Percentiles rank a stretch among this genome's conserved stretches.
phyloP scores from a whole-genome alignment of 2,888 invertebrate species.

The Gnatocerus cornutus region DNA sequence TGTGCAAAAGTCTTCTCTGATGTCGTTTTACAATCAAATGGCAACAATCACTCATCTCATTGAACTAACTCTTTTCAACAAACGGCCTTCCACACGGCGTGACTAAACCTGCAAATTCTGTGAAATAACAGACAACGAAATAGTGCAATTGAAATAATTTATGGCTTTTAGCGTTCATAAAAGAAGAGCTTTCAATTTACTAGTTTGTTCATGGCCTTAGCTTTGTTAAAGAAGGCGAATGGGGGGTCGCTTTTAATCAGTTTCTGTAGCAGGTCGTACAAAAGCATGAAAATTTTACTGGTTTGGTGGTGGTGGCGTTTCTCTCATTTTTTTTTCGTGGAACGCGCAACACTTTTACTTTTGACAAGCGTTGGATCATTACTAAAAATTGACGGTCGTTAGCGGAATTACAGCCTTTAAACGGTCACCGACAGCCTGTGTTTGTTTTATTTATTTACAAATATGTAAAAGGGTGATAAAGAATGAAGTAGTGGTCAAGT shows the following conservation, averaged over 20 bases:
- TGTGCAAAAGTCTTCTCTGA: conserved; percentile 8
- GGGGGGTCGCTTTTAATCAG: conserved; percentile 31
- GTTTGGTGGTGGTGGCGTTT: neutral
- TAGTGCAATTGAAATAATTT: conserved; percentile 50
- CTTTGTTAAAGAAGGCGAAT: conserved; percentile 21
- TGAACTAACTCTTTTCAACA: conserved; percentile 43
- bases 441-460: conserved; percentile 35
- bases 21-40: conserved; percentile 30
- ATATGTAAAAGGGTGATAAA: conserved; percentile 21
- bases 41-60: conserved; percentile 45
- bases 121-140: conserved; percentile 41
- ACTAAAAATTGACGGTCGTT: conserved; percentile 19
- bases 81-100: conserved; percentile 38
- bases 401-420: conserved; percentile 15
- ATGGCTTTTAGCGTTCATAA: conserved; percentile 39
- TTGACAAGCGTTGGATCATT: conserved; percentile 20
- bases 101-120: conserved; percentile 41
- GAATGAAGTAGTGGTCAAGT: conserved; percentile 15
- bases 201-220: conserved; percentile 34
- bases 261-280: conserved; percentile 17
- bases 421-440: conserved; percentile 14
- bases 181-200: conserved; percentile 37
- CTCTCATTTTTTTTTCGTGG: neutral
- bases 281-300: conserved; percentile 10
- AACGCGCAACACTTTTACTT: conserved; percentile 26